Conservation (phyloP, 2,113 vertebrate species). For the Syngnathoides biaculeatus region DNA sequence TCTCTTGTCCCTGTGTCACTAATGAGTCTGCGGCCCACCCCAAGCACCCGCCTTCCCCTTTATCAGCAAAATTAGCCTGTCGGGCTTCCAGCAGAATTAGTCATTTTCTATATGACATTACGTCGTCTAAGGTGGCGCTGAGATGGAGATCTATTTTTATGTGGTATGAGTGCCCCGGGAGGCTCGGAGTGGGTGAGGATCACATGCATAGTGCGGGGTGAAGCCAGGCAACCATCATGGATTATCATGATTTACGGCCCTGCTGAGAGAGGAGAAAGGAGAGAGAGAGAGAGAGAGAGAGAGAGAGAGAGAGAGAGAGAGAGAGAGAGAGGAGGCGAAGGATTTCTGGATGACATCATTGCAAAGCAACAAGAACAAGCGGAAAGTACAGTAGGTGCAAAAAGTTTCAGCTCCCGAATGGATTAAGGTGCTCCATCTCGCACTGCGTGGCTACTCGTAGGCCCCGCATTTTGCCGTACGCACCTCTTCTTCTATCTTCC, state of each 20-base stretch:
- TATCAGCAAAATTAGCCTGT: conserved; percentile 70
- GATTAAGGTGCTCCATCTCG: conserved; percentile 27
- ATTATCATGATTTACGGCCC: conserved; percentile 71
- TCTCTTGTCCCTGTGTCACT: conserved; percentile 44
- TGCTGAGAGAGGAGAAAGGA: conserved; percentile 34
- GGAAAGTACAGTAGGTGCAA: conserved; percentile 43
- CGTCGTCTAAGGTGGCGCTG: conserved; percentile 65
- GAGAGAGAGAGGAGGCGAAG: conserved; percentile 28
- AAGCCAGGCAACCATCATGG: conserved; percentile 69
- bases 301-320: too few relatives aligned
- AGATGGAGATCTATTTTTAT: conserved; percentile 73
- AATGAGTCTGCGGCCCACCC: conserved; percentile 40
- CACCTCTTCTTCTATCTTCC: conserved; percentile 37
- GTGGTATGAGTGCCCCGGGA: conserved; percentile 63
- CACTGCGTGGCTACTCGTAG: conserved; percentile 5
- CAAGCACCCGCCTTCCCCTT: conserved; percentile 50
- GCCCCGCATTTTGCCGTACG: conserved; percentile 30
- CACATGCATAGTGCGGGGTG: conserved; percentile 64
- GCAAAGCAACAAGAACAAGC: conserved; percentile 23
- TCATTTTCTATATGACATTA: conserved; percentile 72
- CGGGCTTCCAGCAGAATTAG: conserved; percentile 60
- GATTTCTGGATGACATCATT: conserved; percentile 66
- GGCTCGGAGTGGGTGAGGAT: conserved; percentile 63
- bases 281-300: conserved; percentile 12
- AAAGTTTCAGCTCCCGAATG: conserved; percentile 30